Evolutionary conservation across 2,113 vertebrate species (phyloP).

Genomic region (Stigmatopora nigra): DNA sequence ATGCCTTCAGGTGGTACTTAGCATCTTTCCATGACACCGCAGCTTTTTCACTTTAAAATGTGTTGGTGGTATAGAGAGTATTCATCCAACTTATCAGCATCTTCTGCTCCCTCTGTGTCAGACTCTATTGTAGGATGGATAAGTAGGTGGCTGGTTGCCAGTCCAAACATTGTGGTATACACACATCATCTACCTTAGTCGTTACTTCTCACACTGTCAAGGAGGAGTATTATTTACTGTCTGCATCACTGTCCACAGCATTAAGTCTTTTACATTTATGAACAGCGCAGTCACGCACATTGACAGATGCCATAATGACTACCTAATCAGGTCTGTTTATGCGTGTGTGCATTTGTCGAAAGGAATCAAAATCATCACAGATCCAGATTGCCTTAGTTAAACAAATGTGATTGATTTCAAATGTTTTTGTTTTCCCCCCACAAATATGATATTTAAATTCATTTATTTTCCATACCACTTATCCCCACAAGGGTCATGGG

Average conservation of each 20-base stretch:
- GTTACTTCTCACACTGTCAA: constrained; percentile 1
- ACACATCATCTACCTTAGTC: background rate
- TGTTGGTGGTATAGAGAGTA: background rate
- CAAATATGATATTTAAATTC: too few relatives aligned
- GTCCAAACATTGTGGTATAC: background rate
- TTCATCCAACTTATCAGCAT: constrained; percentile 6
- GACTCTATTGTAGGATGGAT: background rate
- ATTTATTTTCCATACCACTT: background rate
- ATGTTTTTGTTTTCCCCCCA: background rate
- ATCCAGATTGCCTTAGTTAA: background rate
- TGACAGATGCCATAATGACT: background rate
- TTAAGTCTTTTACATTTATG: background rate
- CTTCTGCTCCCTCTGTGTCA: background rate
- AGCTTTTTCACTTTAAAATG: background rate
- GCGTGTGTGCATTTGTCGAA: background rate
- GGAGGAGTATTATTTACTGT: constrained; percentile 24
- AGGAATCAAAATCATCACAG: background rate
- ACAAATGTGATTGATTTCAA: background rate
- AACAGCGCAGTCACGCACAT: background rate
- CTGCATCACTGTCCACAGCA: constrained; percentile 27
- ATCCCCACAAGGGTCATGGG: too few relatives aligned
- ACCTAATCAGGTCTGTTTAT: background rate
- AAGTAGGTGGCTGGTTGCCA: constrained; percentile 6
- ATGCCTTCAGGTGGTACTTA: background rate
- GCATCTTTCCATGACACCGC: background rate